Evolutionary conservation across 2,888 invertebrate species (phyloP).

Genomic region (Crepidodera aurea): DNA sequence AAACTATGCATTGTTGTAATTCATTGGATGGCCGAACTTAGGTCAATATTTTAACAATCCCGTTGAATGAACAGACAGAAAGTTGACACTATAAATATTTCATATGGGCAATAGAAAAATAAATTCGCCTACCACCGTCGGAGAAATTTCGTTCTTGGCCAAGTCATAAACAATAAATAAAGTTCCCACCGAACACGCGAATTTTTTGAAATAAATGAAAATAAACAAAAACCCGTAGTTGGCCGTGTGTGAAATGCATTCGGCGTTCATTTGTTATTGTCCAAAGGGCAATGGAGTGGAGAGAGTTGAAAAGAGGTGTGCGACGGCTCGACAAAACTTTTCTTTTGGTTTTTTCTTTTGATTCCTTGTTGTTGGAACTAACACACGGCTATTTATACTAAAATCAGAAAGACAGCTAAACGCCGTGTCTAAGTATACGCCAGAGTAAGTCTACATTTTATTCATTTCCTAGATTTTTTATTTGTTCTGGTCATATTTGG

Average conservation of each 20-base stretch:
- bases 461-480: too few relatives aligned
- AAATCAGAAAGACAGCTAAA: slow-evolving; percentile 4
- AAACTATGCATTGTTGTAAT: too few relatives aligned
- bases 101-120: neutral
- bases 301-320: slow-evolving; percentile 14
- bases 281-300: slow-evolving; percentile 14
- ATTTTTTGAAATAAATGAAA: slow-evolving; percentile 14
- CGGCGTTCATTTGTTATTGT: slow-evolving; percentile 15
- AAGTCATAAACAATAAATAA: slow-evolving; percentile 15
- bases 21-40: neutral
- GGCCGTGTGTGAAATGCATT: slow-evolving; percentile 17
- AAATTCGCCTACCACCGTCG: neutral
- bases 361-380: slow-evolving; percentile 4
- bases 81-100: slow-evolving; percentile 10
- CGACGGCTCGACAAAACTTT: slow-evolving; percentile 12
- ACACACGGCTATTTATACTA: slow-evolving; percentile 12
- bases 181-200: neutral
- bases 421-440: neutral
- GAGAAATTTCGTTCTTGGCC: neutral
- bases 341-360: slow-evolving; percentile 2
- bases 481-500: too few relatives aligned
- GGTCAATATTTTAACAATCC: neutral
- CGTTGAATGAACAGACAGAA: slow-evolving; percentile 2
- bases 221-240: slow-evolving; percentile 7
- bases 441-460: too few relatives aligned